Percentiles rank a stretch among this genome's conserved stretches.
Evolutionary conservation across 2,113 vertebrate species (phyloP).

Genomic region (Xiphophorus maculatus): DNA sequence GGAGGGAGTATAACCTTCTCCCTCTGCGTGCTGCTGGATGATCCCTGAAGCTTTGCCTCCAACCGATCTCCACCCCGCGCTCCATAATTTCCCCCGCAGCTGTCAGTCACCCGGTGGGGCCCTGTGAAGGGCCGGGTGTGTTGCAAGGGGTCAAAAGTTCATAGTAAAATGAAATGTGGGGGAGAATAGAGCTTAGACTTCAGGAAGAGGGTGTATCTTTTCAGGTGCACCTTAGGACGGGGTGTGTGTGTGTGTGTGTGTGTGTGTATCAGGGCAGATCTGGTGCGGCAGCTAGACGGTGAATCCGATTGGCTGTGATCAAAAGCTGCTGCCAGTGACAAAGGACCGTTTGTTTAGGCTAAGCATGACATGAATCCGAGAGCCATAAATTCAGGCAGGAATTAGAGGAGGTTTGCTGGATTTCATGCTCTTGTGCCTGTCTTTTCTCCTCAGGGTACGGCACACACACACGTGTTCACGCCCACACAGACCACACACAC

Average conservation of each 20-base stretch:
- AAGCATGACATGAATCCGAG: constrained; percentile 74
- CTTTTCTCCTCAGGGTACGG: constrained; percentile 52
- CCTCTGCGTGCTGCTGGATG: constrained; percentile 47
- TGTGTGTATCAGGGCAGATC: constrained; percentile 49
- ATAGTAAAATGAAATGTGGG: constrained; percentile 64
- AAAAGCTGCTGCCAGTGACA: constrained; percentile 75
- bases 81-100: constrained; percentile 47
- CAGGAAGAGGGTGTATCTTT: constrained; percentile 24
- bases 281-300: constrained; percentile 56
- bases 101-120: constrained; percentile 68
- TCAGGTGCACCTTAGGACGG: constrained; percentile 28
- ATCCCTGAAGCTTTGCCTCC: constrained; percentile 47
- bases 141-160: constrained; percentile 73
- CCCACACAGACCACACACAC: constrained; percentile 43
- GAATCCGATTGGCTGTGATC: constrained; percentile 74
- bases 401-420: constrained; percentile 75
- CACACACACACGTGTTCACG: constrained; percentile 30
- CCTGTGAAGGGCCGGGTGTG: constrained; percentile 44
- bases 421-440: constrained; percentile 72
- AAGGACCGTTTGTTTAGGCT: constrained; percentile 76
- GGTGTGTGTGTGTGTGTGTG: constrained; percentile 1
- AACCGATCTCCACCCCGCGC: constrained; percentile 27
- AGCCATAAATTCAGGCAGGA: constrained; percentile 75
- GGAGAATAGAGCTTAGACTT: constrained; percentile 53
- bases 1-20: constrained; percentile 40